Conservation (phyloP, 2,113 vertebrate genomes). For the Fukomys damarensis region DNA sequence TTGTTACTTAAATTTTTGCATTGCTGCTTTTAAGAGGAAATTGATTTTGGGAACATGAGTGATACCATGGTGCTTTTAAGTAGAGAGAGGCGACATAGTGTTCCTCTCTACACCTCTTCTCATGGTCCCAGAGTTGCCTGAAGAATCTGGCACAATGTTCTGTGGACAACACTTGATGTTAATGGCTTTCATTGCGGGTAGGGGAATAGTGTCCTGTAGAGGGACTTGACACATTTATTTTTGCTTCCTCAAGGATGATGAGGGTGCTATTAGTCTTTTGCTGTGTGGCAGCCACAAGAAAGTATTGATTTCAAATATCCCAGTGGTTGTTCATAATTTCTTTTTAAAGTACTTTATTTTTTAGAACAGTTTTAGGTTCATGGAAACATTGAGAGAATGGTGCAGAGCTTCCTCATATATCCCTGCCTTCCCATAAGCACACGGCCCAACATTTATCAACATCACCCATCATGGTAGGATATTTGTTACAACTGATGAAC, state of each 20-base stretch:
- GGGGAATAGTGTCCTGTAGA: background rate
- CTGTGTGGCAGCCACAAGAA: background rate
- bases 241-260: background rate
- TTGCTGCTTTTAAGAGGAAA: background rate
- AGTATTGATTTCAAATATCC: background rate
- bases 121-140: background rate
- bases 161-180: background rate
- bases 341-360: background rate
- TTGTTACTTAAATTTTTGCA: background rate
- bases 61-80: background rate
- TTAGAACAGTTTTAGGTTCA: background rate
- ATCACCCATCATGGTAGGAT: background rate
- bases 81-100: background rate
- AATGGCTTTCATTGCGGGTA: background rate
- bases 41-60: background rate
- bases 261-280: background rate
- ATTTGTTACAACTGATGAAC: background rate
- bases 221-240: background rate
- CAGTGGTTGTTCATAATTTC: background rate
- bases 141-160: background rate
- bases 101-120: background rate
- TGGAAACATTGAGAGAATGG: background rate
- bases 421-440: background rate
- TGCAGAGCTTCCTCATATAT: background rate
- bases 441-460: background rate